Conservation (phyloP, 2,113 vertebrate species). For the mouse (Mus musculus) region GRCm39 chr11:46445501-46446000, state of each 20-base stretch:
- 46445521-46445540: not conserved
- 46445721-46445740: no score
- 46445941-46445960: not conserved
- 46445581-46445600: no score
- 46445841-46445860: not conserved
- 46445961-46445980: not conserved
- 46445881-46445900: not conserved
- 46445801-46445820: no score
- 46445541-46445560: not conserved
- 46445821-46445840: no score
- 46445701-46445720: not conserved
- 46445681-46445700: no score
- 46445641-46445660: not conserved
- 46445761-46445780: not conserved
- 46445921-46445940: not conserved
- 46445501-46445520: no score
- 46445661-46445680: not conserved
- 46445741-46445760: not conserved
- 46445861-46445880: no score
- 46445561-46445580: not conserved
- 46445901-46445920: not conserved
- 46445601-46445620: not conserved
- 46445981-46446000: not conserved
- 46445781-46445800: no score
- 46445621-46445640: not conserved